Base-by-base conservation (phyloP, 2,888 invertebrate species). In the Yponomeuta sedellus region DNA sequence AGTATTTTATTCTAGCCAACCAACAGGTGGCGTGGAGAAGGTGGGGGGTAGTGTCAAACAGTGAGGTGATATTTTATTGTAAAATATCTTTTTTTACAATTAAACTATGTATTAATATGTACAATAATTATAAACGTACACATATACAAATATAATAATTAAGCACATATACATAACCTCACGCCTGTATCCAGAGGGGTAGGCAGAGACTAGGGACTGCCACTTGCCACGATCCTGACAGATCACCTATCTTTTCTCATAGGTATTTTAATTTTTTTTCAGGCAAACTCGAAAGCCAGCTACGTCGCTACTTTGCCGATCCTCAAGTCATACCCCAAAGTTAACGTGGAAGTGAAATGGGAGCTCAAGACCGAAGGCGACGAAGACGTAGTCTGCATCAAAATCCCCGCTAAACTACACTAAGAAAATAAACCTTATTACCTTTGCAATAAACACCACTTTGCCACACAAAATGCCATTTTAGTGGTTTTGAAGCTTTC, bases 331-430 rank as follows among this genome's bases (percentile, higher is more conserved):
- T 96, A 95, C 79, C 96, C 96, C 0, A 93, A 92, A 81, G 94
- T 95, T 73, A 86, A 77, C 19, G 94, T 96, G 0, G 92, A 93
- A 10, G 94, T 96, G 1, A 95, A 95, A 79, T 96, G 95, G 95
- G 94, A 96, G 79, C 84, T 96, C 25, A 89, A 93, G 77, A 92
- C 93, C 77, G 92, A 93, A 67, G 84, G 92, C 2, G 86, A 81
- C 0, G 90, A 93, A 58, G 93, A 94, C 73, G 90, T 95, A 40
- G 87, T 95, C 66, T 96, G 96, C 77, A 81, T 94, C 20, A 69
- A 93, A 69, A 94, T 96, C 73, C 94, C 95, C 11, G 93, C 95
- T 10, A 94, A 92, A 83, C 93, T 96, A 68, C 82, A 84, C 34
- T 68, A 56, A 52, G 8, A 52, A 52, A 52, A 16, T 52, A 52